These are phyloP conservation scores for Drosophila formosana DNA, from an alignment of 2,888 invertebrate species.

Conservation along the genomic window DNA sequence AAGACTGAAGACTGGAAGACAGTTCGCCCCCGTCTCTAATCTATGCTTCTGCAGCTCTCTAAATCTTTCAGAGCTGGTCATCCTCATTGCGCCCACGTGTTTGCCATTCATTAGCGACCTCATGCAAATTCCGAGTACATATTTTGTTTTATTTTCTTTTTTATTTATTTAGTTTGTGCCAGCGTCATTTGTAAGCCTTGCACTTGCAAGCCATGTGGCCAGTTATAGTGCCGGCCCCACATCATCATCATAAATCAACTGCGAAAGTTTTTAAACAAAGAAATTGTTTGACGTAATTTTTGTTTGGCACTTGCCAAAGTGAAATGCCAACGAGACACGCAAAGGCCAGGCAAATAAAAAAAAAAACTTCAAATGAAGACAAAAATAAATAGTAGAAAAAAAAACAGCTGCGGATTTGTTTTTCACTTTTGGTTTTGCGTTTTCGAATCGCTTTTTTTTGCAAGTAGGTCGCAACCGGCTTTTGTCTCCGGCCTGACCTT, in stretches of 20 bases:
- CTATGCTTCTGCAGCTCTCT: slow-evolving; percentile 13
- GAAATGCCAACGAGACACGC: slow-evolving; percentile 66
- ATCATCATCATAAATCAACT: slow-evolving; percentile 56
- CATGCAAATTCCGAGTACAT: slow-evolving; percentile 58
- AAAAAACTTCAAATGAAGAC: slow-evolving; percentile 7
- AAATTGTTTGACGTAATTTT: slow-evolving; percentile 50
- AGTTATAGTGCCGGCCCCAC: slow-evolving; percentile 6
- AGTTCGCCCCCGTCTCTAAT: slow-evolving; percentile 6
- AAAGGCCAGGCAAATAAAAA: slow-evolving; percentile 56
- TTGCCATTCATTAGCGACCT: slow-evolving; percentile 62
- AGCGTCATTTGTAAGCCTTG: slow-evolving; percentile 68
- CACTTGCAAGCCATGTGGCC: slow-evolving; percentile 53
- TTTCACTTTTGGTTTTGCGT: slow-evolving; percentile 27
- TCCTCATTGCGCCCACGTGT: slow-evolving; percentile 49
- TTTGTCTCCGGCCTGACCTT: slow-evolving; percentile 55
- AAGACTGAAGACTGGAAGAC: no score
- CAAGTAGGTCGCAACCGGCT: slow-evolving; percentile 60
- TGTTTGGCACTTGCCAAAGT: slow-evolving; percentile 57
- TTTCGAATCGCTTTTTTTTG: slow-evolving; percentile 36
- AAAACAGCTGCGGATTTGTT: slow-evolving; percentile 16
- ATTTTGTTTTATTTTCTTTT: slow-evolving; percentile 12
- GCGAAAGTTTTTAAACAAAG: slow-evolving; percentile 66
- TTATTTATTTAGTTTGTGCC: slow-evolving; percentile 3
- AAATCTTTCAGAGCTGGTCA: slow-evolving; percentile 24
- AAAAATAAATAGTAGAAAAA: slow-evolving; percentile 8